These are phyloP conservation scores for Pitangus sulphuratus DNA, from an alignment of 2,797 vertebrate species.

Conservation along the genomic window DNA sequence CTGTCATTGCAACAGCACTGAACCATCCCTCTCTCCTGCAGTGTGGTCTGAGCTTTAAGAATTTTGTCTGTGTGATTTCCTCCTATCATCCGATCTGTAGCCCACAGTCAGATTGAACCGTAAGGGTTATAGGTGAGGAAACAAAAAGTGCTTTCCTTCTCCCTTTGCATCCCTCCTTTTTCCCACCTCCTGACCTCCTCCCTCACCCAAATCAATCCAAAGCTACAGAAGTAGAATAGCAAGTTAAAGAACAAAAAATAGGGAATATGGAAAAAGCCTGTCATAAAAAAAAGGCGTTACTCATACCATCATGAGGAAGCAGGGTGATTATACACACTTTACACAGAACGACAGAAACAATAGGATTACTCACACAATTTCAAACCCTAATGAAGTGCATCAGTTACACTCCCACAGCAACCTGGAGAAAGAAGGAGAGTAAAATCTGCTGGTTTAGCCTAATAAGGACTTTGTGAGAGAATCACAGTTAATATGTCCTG, in stretches of 20 bases:
- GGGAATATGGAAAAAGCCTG: constrained; percentile 29
- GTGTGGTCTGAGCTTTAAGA: not conserved
- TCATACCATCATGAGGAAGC: constrained; percentile 60
- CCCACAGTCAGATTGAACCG: not conserved
- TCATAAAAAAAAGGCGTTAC: constrained; percentile 46
- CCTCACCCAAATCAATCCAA: constrained; percentile 11
- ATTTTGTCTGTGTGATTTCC: not conserved
- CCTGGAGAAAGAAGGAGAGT: constrained; percentile 36
- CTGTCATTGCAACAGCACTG: not conserved
- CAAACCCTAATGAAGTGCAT: constrained; percentile 55
- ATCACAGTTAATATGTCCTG: not conserved
- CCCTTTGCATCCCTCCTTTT: not conserved
- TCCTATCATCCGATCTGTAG: not conserved
- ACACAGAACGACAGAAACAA: constrained; percentile 43
- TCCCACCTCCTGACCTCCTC: not conserved
- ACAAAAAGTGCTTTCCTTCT: not conserved
- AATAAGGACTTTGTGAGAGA: constrained; percentile 13
- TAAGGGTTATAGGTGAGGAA: not conserved
- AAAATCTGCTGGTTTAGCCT: constrained; percentile 21
- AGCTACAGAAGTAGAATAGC: not conserved
- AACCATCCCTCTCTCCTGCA: not conserved
- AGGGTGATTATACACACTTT: constrained; percentile 48
- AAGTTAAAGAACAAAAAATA: constrained; percentile 11
- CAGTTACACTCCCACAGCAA: constrained; percentile 64
- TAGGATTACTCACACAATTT: constrained; percentile 62